Conservation (phyloP, 2,888 invertebrate genomes). For the Oscheius sp. region DNA sequence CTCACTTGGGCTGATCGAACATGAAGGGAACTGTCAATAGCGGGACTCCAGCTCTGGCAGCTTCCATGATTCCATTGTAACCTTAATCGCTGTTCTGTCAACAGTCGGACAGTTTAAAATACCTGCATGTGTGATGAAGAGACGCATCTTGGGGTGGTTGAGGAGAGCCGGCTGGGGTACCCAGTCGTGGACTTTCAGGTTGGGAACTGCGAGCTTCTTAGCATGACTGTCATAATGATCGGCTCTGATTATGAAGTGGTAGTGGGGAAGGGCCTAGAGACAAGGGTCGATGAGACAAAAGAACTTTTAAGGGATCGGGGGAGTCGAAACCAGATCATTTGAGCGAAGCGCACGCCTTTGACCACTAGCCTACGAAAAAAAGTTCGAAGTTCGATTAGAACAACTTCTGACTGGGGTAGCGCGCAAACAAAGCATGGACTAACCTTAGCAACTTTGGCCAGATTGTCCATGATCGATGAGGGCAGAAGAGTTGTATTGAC, state of each 20-base stretch:
- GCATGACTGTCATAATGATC: constrained; percentile 42
- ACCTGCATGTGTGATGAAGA: constrained; percentile 55
- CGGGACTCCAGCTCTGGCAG: constrained; percentile 61
- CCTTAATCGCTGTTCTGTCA: constrained; percentile 40
- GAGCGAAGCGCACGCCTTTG: no score
- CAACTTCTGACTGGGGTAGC: no score
- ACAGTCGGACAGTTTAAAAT: constrained; percentile 62
- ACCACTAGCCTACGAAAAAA: no score
- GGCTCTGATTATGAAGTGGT: constrained; percentile 60
- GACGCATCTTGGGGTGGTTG: constrained; percentile 54
- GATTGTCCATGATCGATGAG: constrained; percentile 44
- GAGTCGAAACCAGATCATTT: no score
- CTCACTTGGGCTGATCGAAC: constrained; percentile 50
- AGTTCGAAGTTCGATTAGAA: no score
- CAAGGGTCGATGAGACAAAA: background rate
- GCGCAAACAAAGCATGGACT: no score
- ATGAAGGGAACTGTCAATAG: constrained; percentile 55
- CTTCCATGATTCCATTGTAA: constrained; percentile 66
- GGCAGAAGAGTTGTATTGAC: constrained; percentile 55
- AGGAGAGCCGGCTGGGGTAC: constrained; percentile 55
- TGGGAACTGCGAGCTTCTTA: constrained; percentile 34
- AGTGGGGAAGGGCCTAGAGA: constrained; percentile 49
- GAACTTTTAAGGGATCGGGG: no score
- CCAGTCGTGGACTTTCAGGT: constrained; percentile 54
- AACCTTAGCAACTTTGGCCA: constrained; percentile 38